Conservation (phyloP, 2,797 vertebrate genomes). For the Anguilla megastoma region DNA sequence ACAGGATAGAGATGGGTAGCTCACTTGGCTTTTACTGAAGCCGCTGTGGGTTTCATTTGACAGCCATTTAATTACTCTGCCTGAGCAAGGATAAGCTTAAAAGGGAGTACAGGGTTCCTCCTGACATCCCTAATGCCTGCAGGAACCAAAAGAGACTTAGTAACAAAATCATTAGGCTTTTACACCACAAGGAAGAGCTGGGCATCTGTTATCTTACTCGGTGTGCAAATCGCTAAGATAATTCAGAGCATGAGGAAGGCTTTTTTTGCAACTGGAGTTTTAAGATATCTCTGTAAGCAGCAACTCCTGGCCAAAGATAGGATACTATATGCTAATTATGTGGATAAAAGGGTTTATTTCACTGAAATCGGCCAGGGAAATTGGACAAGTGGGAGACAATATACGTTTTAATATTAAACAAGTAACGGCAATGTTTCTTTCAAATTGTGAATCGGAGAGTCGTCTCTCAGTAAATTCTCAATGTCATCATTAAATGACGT, state of each 20-base stretch:
- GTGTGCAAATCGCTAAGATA: slow-evolving; percentile 8
- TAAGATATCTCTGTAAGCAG: not conserved
- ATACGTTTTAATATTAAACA: not conserved
- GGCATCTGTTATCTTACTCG: slow-evolving; percentile 13
- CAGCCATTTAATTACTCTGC: slow-evolving; percentile 17
- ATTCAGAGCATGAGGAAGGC: not conserved
- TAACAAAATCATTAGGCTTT: slow-evolving; percentile 15
- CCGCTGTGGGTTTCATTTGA: not conserved
- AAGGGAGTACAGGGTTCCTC: slow-evolving; percentile 6
- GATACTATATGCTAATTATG: not conserved
- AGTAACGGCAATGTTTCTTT: not conserved
- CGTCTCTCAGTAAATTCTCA: not conserved
- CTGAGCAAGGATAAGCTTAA: slow-evolving; percentile 4
- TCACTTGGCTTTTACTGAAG: not conserved
- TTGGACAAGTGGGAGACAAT: not conserved
- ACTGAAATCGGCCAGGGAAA: not conserved
- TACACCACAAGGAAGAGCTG: not conserved
- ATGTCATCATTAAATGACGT: not conserved
- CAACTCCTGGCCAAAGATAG: not conserved
- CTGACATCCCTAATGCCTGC: slow-evolving; percentile 12
- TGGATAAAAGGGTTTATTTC: not conserved
- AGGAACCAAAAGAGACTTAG: slow-evolving; percentile 13
- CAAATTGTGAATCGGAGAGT: not conserved
- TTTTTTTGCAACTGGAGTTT: not conserved
- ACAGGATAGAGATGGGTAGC: not conserved